These are phyloP conservation scores for Diadema setosum DNA, from an alignment of 35 echinoderm and acorn worm species.

Conservation along the genomic window DNA sequence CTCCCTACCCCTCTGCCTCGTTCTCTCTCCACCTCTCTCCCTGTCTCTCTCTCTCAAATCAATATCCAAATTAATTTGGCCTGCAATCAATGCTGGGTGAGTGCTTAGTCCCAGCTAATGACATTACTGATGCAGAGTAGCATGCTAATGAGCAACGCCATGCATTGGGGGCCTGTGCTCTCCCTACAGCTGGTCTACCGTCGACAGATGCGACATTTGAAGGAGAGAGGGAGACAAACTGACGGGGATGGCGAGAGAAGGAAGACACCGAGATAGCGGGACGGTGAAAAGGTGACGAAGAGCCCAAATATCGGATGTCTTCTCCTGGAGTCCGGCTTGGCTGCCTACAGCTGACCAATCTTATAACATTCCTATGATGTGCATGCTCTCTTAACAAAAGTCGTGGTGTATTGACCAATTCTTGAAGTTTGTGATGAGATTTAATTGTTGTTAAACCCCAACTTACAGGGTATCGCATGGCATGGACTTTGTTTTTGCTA, in stretches of 20 bases:
- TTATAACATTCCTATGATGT: no score
- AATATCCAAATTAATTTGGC: slow-evolving; percentile 30
- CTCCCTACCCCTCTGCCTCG: no score
- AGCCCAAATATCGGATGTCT: no score
- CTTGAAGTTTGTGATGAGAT: no score
- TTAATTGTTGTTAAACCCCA: no score
- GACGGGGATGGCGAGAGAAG: neutral
- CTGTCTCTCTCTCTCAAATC: slow-evolving; percentile 2
- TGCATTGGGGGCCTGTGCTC: neutral
- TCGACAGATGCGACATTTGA: neutral
- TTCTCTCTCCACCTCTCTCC: no score
- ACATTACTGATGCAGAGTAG: slow-evolving; percentile 6
- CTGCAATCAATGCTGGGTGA: slow-evolving; percentile 21
- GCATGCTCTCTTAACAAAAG: no score
- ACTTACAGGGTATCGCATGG: no score
- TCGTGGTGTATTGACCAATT: no score
- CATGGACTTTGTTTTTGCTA: no score
- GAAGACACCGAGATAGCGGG: neutral
- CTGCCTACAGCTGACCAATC: no score
- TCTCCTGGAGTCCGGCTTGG: no score
- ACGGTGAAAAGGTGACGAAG: neutral
- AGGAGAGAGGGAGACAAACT: neutral
- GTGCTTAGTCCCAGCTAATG: slow-evolving; percentile 17
- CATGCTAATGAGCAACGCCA: slow-evolving; percentile 14
- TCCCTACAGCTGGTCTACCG: neutral